These are phyloP conservation scores for Chionodraco myersi DNA, from an alignment of 2,113 vertebrate species.

Conservation along the genomic window DNA sequence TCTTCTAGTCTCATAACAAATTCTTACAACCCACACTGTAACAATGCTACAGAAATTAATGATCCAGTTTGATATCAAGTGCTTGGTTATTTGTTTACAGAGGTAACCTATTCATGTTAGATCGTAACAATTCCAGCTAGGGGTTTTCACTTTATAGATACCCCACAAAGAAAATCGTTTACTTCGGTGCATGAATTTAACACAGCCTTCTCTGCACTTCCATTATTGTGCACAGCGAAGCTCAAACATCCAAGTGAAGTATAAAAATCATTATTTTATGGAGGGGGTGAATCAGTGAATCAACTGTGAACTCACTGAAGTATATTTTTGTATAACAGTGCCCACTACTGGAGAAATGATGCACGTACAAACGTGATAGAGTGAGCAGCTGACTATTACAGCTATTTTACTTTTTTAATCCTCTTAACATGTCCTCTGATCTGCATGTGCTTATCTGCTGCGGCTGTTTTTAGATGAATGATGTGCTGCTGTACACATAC, in stretches of 20 bases:
- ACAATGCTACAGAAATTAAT: slow-evolving; percentile 37
- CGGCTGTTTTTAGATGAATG: slow-evolving; percentile 90
- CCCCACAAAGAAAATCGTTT: background rate
- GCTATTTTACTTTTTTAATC: background rate
- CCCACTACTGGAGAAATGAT: slow-evolving; percentile 58
- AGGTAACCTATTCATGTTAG: slow-evolving; percentile 17
- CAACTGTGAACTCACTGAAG: background rate
- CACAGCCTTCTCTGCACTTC: background rate
- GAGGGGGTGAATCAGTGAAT: background rate
- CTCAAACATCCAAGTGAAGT: background rate
- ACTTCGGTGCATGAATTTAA: background rate
- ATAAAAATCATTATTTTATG: background rate
- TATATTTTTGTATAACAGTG: slow-evolving; percentile 21
- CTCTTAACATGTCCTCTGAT: background rate
- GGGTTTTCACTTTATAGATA: background rate
- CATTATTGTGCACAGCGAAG: background rate
- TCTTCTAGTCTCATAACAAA: slow-evolving; percentile 22
- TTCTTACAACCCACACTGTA: slow-evolving; percentile 27
- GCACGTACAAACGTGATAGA: slow-evolving; percentile 1
- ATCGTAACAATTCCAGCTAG: slow-evolving; percentile 17
- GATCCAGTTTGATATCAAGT: slow-evolving; percentile 23
- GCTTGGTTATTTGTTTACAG: slow-evolving; percentile 18
- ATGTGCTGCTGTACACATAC: slow-evolving; percentile 94
- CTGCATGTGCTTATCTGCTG: slow-evolving; percentile 1
- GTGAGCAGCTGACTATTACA: background rate